Conservation (phyloP, 2,113 vertebrate species). For the Gadus chalcogrammus region DNA sequence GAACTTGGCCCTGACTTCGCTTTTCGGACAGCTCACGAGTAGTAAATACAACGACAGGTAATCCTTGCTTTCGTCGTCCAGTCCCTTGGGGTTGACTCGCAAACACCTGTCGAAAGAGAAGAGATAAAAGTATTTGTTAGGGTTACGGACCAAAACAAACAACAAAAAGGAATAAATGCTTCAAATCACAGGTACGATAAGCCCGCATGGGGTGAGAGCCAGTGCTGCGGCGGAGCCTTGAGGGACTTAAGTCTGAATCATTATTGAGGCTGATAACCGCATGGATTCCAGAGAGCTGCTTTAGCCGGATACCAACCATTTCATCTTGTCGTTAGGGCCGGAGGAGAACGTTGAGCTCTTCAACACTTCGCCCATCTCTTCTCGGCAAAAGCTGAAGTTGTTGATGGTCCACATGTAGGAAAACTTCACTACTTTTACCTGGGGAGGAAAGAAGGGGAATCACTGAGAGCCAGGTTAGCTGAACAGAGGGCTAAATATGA, state of each 20-base stretch:
- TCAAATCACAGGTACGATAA: background rate
- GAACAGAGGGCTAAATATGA: background rate
- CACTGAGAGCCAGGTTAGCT: background rate
- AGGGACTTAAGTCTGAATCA: slow-evolving; percentile 1
- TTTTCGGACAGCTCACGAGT: slow-evolving; percentile 98
- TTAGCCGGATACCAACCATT: slow-evolving; percentile 78
- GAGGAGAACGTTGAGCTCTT: slow-evolving; percentile 99
- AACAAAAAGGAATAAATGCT: background rate
- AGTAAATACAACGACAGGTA: slow-evolving; percentile 97
- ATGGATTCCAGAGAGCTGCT: background rate
- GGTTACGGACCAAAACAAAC: background rate
- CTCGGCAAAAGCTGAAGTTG: slow-evolving; percentile 98
- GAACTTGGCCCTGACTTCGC: slow-evolving; percentile 99
- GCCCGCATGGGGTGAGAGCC: background rate
- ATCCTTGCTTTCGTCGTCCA: slow-evolving; percentile 99
- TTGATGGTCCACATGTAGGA: slow-evolving; percentile 99
- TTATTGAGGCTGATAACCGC: background rate
- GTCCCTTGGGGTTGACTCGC: slow-evolving; percentile 97
- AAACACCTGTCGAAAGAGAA: slow-evolving; percentile 82
- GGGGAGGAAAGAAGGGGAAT: slow-evolving; percentile 5
- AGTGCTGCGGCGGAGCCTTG: background rate
- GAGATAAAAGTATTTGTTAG: slow-evolving; percentile 9
- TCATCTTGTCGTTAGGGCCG: slow-evolving; percentile 98
- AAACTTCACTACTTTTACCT: slow-evolving; percentile 99
- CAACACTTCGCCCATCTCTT: slow-evolving; percentile 99